Evolutionary conservation across 2,888 invertebrate species (phyloP).

Genomic region (Furcula furcula): DNA sequence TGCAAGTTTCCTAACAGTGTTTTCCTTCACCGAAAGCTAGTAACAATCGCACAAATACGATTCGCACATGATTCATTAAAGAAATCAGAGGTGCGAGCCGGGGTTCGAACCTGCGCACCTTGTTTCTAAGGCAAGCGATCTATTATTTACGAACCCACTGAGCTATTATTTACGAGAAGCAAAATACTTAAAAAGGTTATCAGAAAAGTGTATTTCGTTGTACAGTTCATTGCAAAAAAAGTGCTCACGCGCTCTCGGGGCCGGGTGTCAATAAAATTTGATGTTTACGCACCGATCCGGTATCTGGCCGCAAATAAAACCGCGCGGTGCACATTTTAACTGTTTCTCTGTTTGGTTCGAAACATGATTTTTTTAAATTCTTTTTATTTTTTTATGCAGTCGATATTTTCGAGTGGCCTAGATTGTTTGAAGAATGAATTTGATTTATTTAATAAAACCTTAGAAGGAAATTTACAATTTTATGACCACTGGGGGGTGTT

Average conservation of each 20-base stretch:
- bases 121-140: too few species aligned
- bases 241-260: conserved; percentile 42
- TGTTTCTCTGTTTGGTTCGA: conserved; percentile 42
- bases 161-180: too few species aligned
- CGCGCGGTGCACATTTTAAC: conserved; percentile 45
- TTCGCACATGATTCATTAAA: too few species aligned
- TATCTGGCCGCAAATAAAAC: conserved; percentile 58
- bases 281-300: conserved; percentile 62
- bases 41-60: too few species aligned
- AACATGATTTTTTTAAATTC: conserved; percentile 40
- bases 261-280: conserved; percentile 67
- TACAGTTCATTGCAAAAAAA: conserved; percentile 54
- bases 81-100: too few species aligned
- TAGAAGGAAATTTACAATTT: too few species aligned
- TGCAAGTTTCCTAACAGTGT: too few species aligned
- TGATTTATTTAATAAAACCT: too few species aligned
- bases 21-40: too few species aligned
- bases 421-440: conserved; percentile 12
- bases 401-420: conserved; percentile 10
- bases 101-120: too few species aligned
- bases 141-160: too few species aligned
- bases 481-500: too few species aligned
- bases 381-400: conserved; percentile 18
- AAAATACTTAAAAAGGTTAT: conserved; percentile 34
- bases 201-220: conserved; percentile 31